Conservation (phyloP, 2,113 vertebrate genomes). For the Callospermophilus lateralis region DNA sequence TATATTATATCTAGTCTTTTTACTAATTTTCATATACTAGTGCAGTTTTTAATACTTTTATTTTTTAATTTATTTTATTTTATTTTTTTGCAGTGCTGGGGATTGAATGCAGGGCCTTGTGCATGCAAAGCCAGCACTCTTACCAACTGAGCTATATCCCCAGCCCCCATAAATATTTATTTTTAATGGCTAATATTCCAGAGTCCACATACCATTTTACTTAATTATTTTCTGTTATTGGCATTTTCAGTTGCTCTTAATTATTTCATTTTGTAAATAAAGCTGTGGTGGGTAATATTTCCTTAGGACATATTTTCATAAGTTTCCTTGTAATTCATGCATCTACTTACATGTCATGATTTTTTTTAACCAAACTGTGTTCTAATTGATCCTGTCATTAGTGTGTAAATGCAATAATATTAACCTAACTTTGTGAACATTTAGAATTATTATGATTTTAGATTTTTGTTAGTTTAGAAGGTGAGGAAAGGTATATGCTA, state of each 20-base stretch:
- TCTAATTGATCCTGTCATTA: not conserved
- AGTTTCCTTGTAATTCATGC: not conserved
- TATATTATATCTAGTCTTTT: slow-evolving; percentile 17
- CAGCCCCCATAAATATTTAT: not conserved
- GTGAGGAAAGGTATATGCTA: not conserved
- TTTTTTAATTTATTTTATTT: too few relatives aligned
- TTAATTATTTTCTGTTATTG: not conserved
- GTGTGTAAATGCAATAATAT: not conserved
- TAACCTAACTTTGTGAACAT: not conserved
- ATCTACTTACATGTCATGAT: not conserved
- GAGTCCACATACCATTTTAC: not conserved
- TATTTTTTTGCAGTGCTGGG: too few relatives aligned
- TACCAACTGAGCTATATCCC: too few relatives aligned
- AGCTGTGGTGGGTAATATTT: not conserved
- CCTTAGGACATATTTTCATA: not conserved
- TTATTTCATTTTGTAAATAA: slow-evolving; percentile 32
- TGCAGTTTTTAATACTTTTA: not conserved
- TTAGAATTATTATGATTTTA: not conserved
- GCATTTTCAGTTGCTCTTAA: not conserved
- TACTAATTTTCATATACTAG: not conserved
- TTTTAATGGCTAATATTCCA: not conserved
- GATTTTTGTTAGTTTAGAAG: slow-evolving; percentile 32
- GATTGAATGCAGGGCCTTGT: too few relatives aligned
- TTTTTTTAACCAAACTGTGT: not conserved
- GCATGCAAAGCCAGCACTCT: too few relatives aligned